A percentile compares a stretch with the other conserved stretches of the same genome.
Evolutionary conservation across 2,113 vertebrate species (phyloP).

Genomic region (Brevimyrus niger): DNA sequence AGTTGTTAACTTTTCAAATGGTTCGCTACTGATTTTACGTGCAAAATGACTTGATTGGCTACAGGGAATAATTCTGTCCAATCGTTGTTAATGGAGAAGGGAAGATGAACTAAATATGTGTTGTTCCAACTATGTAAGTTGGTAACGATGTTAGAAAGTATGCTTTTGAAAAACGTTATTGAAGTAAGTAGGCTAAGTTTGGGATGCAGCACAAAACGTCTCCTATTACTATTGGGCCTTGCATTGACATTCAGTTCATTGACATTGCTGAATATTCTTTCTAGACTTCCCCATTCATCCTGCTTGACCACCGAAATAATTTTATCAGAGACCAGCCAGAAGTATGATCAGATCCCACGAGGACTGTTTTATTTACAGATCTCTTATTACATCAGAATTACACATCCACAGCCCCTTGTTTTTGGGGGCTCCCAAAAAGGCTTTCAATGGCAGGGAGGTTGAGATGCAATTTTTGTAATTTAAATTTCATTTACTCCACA

Average conservation of each 20-base stretch:
- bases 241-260: background rate
- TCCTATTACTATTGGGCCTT: background rate
- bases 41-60: background rate
- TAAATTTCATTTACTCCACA: background rate
- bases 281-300: background rate
- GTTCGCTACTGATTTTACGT: background rate
- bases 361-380: background rate
- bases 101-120: background rate
- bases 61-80: background rate
- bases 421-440: background rate
- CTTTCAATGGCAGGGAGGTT: background rate
- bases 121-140: too few species aligned
- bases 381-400: background rate
- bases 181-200: background rate
- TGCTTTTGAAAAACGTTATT: too few species aligned
- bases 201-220: background rate
- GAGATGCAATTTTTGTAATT: background rate
- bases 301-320: background rate
- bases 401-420: background rate
- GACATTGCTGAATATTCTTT: background rate
- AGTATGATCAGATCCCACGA: background rate
- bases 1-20: background rate
- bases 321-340: background rate
- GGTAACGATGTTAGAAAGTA: too few species aligned
- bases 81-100: background rate